Evolutionary conservation across 2,888 invertebrate genomes (phyloP).

Genomic region (Nematopogon swammerdamellus): DNA sequence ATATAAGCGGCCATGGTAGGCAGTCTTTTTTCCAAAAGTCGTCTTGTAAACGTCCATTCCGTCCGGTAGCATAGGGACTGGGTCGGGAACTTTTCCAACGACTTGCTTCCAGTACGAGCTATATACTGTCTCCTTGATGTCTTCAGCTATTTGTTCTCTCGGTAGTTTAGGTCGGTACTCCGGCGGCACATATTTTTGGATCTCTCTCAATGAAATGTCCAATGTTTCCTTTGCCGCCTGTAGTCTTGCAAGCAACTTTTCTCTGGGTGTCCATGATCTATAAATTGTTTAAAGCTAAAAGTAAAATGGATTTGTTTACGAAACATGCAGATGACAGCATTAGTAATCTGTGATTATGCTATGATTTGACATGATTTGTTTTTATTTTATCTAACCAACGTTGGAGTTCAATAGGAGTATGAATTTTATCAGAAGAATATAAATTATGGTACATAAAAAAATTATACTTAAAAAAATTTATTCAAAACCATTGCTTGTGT

Average conservation of each 20-base stretch:
- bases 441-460: too few species aligned
- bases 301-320: too few species aligned
- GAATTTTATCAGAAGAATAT: too few species aligned
- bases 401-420: too few species aligned
- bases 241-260: constrained; percentile 13
- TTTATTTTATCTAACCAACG: too few species aligned
- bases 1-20: constrained; percentile 25
- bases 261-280: too few species aligned
- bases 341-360: too few species aligned
- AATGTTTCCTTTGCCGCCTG: constrained; percentile 38
- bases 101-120: constrained; percentile 35
- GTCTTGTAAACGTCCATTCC: constrained; percentile 27
- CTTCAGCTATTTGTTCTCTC: constrained; percentile 28
- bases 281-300: too few species aligned
- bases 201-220: constrained; percentile 36
- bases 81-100: constrained; percentile 26
- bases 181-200: constrained; percentile 36
- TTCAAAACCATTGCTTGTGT: too few species aligned
- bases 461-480: too few species aligned
- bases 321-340: constrained; percentile 9
- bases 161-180: constrained; percentile 30
- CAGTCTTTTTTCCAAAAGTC: constrained; percentile 31
- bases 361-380: too few species aligned
- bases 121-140: constrained; percentile 34
- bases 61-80: constrained; percentile 35